Base-by-base conservation (phyloP, 2,888 invertebrate genomes). In the Piscicola geometra region DNA sequence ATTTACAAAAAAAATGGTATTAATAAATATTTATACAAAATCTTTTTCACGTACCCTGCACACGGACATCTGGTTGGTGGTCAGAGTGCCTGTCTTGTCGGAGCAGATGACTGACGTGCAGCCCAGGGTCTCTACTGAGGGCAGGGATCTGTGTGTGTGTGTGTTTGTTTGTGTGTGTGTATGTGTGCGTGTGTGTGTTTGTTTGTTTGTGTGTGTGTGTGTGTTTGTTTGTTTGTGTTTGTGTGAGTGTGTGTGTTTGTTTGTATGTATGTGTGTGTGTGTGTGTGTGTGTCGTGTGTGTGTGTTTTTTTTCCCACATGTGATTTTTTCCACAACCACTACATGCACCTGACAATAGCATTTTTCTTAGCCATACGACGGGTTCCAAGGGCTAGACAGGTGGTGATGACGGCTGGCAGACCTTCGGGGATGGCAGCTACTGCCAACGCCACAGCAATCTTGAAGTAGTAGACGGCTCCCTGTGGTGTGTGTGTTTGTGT, bases 311-410 rank as follows among this genome's bases (percentile, higher is more conserved):
- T n/a, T n/a, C n/a, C n/a, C n/a, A n/a, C n/a, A n/a, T n/a, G n/a
- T n/a, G n/a, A n/a, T n/a, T n/a, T n/a, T n/a, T n/a, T n/a, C n/a
- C n/a, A n/a, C n/a, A n/a, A n/a, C n/a, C n/a, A n/a, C n/a, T n/a
- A n/a, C n/a, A n/a, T 5, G 41, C 60, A 56, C 64, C 73, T 60
- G 36, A 73, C 73, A 86, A 99, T 99, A 82, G 99, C 99, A 88
- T 99, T 99, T 90, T 99, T 99, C 90, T 99, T 98, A 83, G 99
- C 99, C 99, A 99, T 99, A 88, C 99, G 92, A 81, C 99, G 91
- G 12, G 80, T 80, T 21, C 97, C 98, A 83, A 99, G 89, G 86
- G 99, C 98, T 82, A 99, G 89, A 88, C 99, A 99, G 56, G 78
- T 78, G 84, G 99, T 99, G 88, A 99, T 99, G 86, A 99, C 99